Evolutionary conservation across 64 coral and sea anemone species (phyloP).

Genomic region (Dendronephthya gigantea): DNA sequence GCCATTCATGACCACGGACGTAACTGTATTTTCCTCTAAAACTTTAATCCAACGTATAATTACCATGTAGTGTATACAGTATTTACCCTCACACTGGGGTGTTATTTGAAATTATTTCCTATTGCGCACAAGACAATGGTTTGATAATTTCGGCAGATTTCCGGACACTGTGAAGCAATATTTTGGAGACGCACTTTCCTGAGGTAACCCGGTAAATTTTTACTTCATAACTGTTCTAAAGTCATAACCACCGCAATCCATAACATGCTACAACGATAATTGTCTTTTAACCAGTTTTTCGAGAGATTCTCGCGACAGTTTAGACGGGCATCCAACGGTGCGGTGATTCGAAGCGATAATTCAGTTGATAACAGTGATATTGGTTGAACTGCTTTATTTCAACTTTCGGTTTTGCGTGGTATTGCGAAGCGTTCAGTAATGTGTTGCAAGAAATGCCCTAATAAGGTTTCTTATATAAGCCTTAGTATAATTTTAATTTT

Average conservation of each 20-base stretch:
- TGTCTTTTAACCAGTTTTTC: neutral
- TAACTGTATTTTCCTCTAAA: no score
- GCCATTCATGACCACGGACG: no score
- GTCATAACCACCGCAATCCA: neutral
- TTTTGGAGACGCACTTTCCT: neutral
- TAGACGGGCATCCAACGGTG: no score
- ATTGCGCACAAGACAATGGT: neutral
- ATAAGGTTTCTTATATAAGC: no score
- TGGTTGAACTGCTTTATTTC: neutral
- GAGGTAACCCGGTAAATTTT: neutral
- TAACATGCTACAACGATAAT: neutral
- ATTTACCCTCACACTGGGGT: neutral
- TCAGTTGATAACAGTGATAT: neutral
- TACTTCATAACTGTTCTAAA: neutral
- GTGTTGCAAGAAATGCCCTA: no score
- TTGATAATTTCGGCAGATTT: neutral
- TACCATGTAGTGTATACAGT: no score
- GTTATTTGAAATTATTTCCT: neutral
- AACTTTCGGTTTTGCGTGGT: no score
- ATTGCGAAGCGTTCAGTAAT: no score
- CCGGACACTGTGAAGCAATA: neutral
- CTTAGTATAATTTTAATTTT: no score
- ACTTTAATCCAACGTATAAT: no score
- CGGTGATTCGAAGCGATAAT: neutral
- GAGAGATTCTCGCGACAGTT: no score